Percentiles rank a stretch among this genome's conserved stretches.
Conservation (phyloP, 23 tunicate genomes). For the Halocynthia roretzi region DNA sequence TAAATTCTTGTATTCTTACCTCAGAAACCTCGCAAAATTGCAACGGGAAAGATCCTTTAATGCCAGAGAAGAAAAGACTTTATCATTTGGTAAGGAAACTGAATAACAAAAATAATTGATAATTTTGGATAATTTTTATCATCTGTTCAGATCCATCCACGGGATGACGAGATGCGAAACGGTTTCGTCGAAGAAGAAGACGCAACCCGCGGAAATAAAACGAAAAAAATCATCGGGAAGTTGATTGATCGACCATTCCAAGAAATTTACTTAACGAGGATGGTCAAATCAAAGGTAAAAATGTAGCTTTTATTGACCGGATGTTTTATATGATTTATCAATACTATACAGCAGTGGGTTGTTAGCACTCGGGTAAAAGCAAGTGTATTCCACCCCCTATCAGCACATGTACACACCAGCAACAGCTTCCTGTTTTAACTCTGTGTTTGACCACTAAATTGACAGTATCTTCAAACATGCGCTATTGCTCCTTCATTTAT, state of each 20-base stretch:
- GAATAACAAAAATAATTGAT: background rate
- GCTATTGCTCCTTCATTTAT: too few relatives aligned
- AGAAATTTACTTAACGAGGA: slow-evolving; percentile 83
- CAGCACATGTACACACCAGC: too few relatives aligned
- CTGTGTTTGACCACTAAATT: too few relatives aligned
- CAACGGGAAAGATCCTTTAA: slow-evolving; percentile 35
- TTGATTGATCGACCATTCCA: slow-evolving; percentile 62
- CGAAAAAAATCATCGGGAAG: slow-evolving; percentile 42
- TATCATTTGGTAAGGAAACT: slow-evolving; percentile 72
- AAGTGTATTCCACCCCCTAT: too few relatives aligned
- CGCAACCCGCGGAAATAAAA: slow-evolving; percentile 30
- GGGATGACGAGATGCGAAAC: slow-evolving; percentile 46
- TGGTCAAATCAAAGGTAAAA: slow-evolving; percentile 80
- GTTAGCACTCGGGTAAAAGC: too few relatives aligned
- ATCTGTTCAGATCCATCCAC: slow-evolving; percentile 55
- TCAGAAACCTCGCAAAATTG: too few relatives aligned
- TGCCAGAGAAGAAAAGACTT: slow-evolving; percentile 35
- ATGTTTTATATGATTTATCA: too few relatives aligned
- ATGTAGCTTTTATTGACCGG: background rate
- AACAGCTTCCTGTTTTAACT: too few relatives aligned
- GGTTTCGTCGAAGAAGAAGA: slow-evolving; percentile 36
- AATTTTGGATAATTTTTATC: background rate
- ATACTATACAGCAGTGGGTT: too few relatives aligned
- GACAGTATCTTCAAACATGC: too few relatives aligned
- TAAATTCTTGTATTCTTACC: too few relatives aligned